Conservation (phyloP, 1,140 invertebrate genomes). For the Triops longicaudatus region DNA sequence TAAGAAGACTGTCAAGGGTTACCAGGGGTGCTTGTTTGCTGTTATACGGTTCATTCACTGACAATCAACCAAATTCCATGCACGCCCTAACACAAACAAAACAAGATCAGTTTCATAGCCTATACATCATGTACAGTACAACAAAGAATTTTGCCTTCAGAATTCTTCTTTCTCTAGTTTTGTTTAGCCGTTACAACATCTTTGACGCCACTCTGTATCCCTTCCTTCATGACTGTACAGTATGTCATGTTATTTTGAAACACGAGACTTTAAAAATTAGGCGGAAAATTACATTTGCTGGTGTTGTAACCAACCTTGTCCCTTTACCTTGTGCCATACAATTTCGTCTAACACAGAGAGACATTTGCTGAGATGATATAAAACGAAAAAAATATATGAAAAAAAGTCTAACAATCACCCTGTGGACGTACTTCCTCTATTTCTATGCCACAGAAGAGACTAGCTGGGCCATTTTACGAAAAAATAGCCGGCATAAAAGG, state of each 20-base stretch:
- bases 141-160: not conserved
- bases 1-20: not conserved
- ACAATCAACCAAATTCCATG: not conserved
- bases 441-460: slow-evolving; percentile 11
- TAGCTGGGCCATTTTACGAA: not conserved
- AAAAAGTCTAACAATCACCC: slow-evolving; percentile 9
- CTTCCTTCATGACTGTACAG: slow-evolving; percentile 6
- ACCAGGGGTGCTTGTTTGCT: slow-evolving; percentile 1
- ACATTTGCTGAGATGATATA: not conserved
- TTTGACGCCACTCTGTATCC: not conserved
- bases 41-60: not conserved
- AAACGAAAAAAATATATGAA: not conserved
- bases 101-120: not conserved
- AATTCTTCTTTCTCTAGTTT: not conserved
- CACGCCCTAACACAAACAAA: slow-evolving; percentile 1
- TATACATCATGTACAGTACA: slow-evolving; percentile 12
- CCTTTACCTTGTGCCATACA: not conserved
- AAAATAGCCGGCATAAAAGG: not conserved
- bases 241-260: not conserved
- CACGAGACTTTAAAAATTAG: slow-evolving; percentile 12
- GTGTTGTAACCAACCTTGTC: not conserved
- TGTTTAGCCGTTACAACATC: not conserved
- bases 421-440: not conserved
- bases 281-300: not conserved
- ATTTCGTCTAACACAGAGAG: not conserved